phyloP scores from a whole-genome alignment of 1,140 invertebrate genomes.

The Panulirus ornatus region DNA sequence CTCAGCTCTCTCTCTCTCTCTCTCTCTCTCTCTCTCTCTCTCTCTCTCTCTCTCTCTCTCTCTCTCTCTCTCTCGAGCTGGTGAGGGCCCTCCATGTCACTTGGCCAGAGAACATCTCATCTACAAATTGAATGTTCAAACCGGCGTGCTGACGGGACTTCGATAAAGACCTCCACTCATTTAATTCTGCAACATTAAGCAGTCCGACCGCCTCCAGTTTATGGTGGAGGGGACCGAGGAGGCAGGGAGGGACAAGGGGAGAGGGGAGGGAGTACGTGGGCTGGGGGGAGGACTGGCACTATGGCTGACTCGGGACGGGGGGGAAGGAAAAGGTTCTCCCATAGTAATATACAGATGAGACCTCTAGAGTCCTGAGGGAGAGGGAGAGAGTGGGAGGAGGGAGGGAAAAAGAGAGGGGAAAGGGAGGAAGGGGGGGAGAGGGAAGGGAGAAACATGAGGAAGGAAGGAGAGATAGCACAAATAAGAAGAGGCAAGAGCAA shows the following conservation, averaged over 20 bases:
- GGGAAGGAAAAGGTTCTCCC: too few relatives aligned
- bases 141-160: conserved; percentile 1
- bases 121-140: conserved; percentile 34
- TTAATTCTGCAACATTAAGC: conserved; percentile 48
- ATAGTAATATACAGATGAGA: too few relatives aligned
- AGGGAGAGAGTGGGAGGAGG: background rate
- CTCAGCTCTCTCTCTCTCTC: background rate
- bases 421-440: too few relatives aligned
- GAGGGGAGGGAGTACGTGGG: too few relatives aligned
- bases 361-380: too few relatives aligned
- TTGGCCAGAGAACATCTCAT: background rate
- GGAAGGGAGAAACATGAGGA: too few relatives aligned
- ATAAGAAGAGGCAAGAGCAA: background rate
- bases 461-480: background rate
- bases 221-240: too few relatives aligned
- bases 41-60: conserved; percentile 17
- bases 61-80: conserved; percentile 1
- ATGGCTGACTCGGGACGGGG: too few relatives aligned
- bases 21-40: conserved; percentile 21
- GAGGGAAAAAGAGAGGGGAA: background rate
- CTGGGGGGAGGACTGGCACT: too few relatives aligned
- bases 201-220: background rate
- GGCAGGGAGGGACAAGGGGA: background rate
- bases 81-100: background rate
- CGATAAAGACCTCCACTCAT: conserved; percentile 28